Evolutionary conservation across 1,140 invertebrate species (phyloP), one percentile per base, ranked within the genome.

Genomic region (Hyles vespertilio): DNA sequence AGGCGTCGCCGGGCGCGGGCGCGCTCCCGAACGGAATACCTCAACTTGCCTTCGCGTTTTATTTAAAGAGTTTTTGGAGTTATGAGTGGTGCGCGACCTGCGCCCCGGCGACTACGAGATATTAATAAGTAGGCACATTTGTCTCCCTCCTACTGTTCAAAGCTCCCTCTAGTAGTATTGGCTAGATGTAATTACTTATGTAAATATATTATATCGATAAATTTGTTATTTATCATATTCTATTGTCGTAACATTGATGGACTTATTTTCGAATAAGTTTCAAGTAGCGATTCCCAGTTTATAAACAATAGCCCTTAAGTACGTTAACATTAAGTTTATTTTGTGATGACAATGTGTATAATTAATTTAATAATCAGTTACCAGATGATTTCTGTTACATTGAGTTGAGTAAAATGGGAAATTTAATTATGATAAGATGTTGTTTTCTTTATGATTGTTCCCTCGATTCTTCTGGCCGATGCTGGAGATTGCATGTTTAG

Each of bases 221-320:
- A 80, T 86, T 87, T 83, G 81, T 87, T 87, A 86, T 86, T 83
- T 84, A 83, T 79, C 79, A 83, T 84, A 80, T 83, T 86, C 77
- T 81, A 81, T 84, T 81, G 80, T 79, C 69, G 79, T 81, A 83
- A 67, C 74, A 77, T 81, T 70, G 72, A 81, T 83, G 78, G 71
- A 75, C 70, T 83, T 84, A 80, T 82, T 81, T 81, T 80, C 59
- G 73, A 74, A 83, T 84, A 83, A 83, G 77, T 84, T 82, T 68
- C 69, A 79, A 58, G 75, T 87, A 84, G 80, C 60, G 70, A 79
- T 81, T 81, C 76, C 71, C 74, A 80, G 75, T 84, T 84, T 79
- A 79, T 78, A 79, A 51, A 79, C 66, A 73, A 74, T 83, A 83
- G 74, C 59, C 58, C 43, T 56, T 84, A 82, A 81, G 74, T 61